Evolutionary conservation across 2,797 vertebrate species (phyloP), one percentile per base, ranked within the genome.

Genomic region (Oreonectes daqikongensis): DNA sequence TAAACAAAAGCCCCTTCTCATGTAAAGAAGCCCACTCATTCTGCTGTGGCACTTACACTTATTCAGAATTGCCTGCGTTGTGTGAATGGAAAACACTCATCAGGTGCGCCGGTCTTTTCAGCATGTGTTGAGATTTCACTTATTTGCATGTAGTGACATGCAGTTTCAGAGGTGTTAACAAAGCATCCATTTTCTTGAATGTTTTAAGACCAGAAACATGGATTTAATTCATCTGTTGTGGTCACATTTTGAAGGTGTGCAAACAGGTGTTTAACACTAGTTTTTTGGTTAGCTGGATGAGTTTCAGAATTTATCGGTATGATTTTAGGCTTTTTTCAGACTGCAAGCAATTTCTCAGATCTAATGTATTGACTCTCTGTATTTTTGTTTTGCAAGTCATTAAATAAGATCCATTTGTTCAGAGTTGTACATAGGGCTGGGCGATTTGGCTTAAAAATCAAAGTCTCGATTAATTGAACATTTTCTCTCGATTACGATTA

Each of bases 11-110:
- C 52, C 63, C 35, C 52, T 67, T 75, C 72, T 75, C 35, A 35
- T 75, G 52, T 48, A 67, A 38, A 75, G 64, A 75, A 40, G 64
- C 53, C 53, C 53, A 68, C 64, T 59, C 52, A 68, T 75, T 60
- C 73, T 75, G 64, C 73, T 59, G 52, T 60, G 64, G 67, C 52
- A 60, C 73, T 75, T 75, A 68, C 52, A 75, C 26, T 35, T 68
- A 48, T 60, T 68, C 73, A 60, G 68, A 75, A 75, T 75, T 68
- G 53, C 53, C 64, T 59, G 52, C 40, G 68, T 75, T 75, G n/a
- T n/a, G n/a, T n/a, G 64, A 75, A 46, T 48, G 30, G 52, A 74
- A 75, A 75, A 75, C 64, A 59, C 64, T 68, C 53, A 48, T 75
- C 53, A 60, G 64, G 73, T 75, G 73, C 35, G 50, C 52, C 46